Conservation (phyloP, 2,113 vertebrate species). For the Halichoeres trimaculatus region DNA sequence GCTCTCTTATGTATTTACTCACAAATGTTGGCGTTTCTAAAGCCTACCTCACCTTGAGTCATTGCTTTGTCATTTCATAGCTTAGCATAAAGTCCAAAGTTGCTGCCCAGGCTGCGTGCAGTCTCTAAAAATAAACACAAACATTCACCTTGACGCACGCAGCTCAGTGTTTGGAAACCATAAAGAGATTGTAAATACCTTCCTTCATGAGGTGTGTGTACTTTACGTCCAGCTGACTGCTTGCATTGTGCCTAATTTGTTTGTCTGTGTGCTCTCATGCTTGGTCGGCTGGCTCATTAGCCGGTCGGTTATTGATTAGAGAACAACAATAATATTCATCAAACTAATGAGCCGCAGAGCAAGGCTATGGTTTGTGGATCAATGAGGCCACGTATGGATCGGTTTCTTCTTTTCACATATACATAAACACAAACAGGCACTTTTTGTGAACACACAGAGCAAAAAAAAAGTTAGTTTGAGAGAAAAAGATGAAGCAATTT, state of each 20-base stretch:
- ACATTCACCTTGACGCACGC: slow-evolving; percentile 26
- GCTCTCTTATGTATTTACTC: slow-evolving; percentile 15
- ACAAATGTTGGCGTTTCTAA: neutral
- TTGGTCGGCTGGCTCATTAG: slow-evolving; percentile 43
- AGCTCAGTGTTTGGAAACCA: slow-evolving; percentile 1
- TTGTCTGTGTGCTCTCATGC: slow-evolving; percentile 16
- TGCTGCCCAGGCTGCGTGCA: slow-evolving; percentile 2
- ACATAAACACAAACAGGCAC: neutral
- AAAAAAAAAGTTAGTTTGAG: neutral
- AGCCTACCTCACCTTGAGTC: neutral
- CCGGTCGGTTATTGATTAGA: slow-evolving; percentile 49
- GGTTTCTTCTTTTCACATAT: slow-evolving; percentile 9
- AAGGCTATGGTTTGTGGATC: slow-evolving; percentile 33
- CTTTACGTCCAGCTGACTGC: slow-evolving; percentile 1
- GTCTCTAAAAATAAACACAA: slow-evolving; percentile 14
- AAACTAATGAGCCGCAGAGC: slow-evolving; percentile 56
- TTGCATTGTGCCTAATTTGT: slow-evolving; percentile 7
- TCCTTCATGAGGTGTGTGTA: neutral
- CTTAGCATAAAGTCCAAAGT: slow-evolving; percentile 17
- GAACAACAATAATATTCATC: slow-evolving; percentile 45
- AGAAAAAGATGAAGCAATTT: neutral
- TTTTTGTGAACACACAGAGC: neutral
- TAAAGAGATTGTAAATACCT: slow-evolving; percentile 25
- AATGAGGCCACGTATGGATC: slow-evolving; percentile 41
- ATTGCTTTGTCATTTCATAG: slow-evolving; percentile 6